Percentiles rank a stretch among this genome's conserved stretches.
phyloP scores from a whole-genome alignment of 2,888 invertebrate species.

The Macropis europaea region DNA sequence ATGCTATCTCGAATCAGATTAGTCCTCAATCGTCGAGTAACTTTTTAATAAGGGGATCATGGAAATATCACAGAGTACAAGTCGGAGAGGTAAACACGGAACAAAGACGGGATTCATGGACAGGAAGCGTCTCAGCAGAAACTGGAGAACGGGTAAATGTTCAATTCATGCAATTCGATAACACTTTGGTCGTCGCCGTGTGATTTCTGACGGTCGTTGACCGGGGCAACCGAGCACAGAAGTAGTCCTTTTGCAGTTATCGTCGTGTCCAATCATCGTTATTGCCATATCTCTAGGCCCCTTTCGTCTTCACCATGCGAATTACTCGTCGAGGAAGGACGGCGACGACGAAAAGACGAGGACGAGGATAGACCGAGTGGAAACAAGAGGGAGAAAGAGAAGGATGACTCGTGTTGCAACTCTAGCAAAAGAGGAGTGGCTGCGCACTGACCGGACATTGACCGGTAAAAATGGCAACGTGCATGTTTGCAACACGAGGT shows the following conservation, averaged over 20 bases:
- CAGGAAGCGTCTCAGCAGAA: background rate
- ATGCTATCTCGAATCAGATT: no score
- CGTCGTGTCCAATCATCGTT: slow-evolving; percentile 29
- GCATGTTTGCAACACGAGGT: slow-evolving; percentile 55
- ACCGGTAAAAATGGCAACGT: slow-evolving; percentile 63
- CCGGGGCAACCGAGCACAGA: slow-evolving; percentile 22
- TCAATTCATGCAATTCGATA: background rate
- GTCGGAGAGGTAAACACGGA: background rate
- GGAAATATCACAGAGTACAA: no score
- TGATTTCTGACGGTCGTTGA: slow-evolving; percentile 24
- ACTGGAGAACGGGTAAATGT: background rate
- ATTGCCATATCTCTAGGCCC: slow-evolving; percentile 29
- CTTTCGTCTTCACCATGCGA: slow-evolving; percentile 1
- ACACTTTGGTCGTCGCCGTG: background rate
- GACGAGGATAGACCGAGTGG: background rate
- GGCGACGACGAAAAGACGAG: background rate
- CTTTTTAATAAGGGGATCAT: no score
- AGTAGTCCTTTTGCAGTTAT: slow-evolving; percentile 42
- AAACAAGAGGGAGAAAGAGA: background rate
- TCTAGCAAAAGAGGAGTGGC: slow-evolving; percentile 40
- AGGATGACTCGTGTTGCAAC: slow-evolving; percentile 25
- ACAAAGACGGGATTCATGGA: background rate
- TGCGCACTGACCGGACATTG: slow-evolving; percentile 64
- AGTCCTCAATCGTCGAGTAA: no score
- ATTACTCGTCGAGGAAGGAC: background rate